Base-by-base conservation (phyloP, 2,888 invertebrate genomes). In the Melolontha melolontha region DNA sequence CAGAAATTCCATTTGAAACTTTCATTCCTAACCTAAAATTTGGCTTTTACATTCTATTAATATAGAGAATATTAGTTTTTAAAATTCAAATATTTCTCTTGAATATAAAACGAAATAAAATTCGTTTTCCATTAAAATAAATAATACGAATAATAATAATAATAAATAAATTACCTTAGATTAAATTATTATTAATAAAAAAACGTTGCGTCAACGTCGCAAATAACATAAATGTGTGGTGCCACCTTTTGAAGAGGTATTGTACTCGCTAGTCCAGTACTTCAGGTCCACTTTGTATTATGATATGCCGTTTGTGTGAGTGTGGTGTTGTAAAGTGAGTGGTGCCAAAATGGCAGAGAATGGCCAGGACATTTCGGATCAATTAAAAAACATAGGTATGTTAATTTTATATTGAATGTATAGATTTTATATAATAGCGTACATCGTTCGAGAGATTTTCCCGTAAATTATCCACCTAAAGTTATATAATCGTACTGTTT, bases 321-420 rank as follows among this genome's bases (percentile, higher is more conserved):
- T 77, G 76, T 78, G 76, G 77, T 76, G 74, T 75, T 77, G 76
- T 78, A 76, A 76, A 78, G 78, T 70, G 72, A 70, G 68, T 70
- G 78, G 77, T 79, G 78, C 79, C 79, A 83, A 82, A 82, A 83
- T 83, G 83, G 82, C 83, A 82, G 83, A 83, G 82, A 83, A 81
- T 80, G 81, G 78, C 79, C 81, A 81, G 79, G 80, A 81, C 75
- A 79, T 79, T 77, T 77, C 76, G 73, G 80, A 82, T 77, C 81
- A 82, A 78, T 75, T 80, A 71, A 83, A 81, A 80, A 78, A 79
- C 74, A 75, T 81, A 81, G 83, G 83, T 83, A 80, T 78, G 80
- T 75, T 22, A 42, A 75, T 69, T 73, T 65, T 75, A 68, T 27
- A 14, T 59, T 59, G 10, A 44, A n/a, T 47, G 27, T 59, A 41